Conservation (phyloP, 2,888 invertebrate genomes). For the Margaritifera margaritifera region DNA sequence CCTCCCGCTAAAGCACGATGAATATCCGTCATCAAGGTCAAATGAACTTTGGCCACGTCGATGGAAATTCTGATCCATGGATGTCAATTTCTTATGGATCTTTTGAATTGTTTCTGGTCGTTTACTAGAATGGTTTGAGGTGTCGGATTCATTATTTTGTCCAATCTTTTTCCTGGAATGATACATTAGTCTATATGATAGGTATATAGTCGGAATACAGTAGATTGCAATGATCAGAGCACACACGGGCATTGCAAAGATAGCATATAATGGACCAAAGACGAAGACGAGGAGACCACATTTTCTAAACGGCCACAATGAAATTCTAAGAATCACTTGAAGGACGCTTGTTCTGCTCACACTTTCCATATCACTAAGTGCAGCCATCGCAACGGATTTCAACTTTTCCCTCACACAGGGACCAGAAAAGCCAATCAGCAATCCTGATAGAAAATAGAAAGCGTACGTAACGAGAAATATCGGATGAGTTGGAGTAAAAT, state of each 20-base stretch:
- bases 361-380: constrained; percentile 64
- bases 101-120: constrained; percentile 39
- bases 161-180: constrained; percentile 58
- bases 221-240: constrained; percentile 57
- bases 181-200: constrained; percentile 63
- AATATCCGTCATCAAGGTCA: constrained; percentile 39
- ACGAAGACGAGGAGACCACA: constrained; percentile 64
- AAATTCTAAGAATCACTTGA: constrained; percentile 57
- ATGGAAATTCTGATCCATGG: constrained; percentile 50
- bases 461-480: constrained; percentile 64
- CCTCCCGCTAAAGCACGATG: constrained; percentile 41
- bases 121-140: constrained; percentile 33
- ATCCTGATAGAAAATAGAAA: constrained; percentile 59
- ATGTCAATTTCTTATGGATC: constrained; percentile 42
- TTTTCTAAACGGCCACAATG: constrained; percentile 66
- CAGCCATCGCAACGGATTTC: constrained; percentile 54
- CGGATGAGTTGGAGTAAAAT: constrained; percentile 63
- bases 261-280: constrained; percentile 57
- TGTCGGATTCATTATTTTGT: constrained; percentile 22
- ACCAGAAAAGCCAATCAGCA: constrained; percentile 57
- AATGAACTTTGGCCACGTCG: constrained; percentile 15
- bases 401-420: constrained; percentile 52
- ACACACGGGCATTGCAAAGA: constrained; percentile 55
- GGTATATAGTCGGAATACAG: constrained; percentile 65
- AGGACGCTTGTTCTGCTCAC: constrained; percentile 64